phyloP scores from a whole-genome alignment of 2,888 invertebrate genomes.

The Digitonthophagus gazella region DNA sequence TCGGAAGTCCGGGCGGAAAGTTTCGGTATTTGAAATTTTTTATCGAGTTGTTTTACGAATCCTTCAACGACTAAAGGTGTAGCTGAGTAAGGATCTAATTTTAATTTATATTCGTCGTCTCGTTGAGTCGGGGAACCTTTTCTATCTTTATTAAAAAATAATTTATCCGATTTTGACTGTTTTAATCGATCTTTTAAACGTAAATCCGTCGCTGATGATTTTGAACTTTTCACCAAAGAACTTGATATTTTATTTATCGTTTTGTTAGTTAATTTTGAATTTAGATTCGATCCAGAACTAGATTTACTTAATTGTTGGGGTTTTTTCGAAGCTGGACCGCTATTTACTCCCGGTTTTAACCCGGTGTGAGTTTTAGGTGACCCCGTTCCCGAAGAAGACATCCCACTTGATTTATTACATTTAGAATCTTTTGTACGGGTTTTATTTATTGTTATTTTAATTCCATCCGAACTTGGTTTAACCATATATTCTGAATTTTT shows the following conservation, averaged over 20 bases:
- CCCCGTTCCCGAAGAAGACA: conserved; percentile 56
- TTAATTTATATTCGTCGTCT: conserved; percentile 62
- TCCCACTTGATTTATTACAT: conserved; percentile 52
- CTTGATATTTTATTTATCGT: conserved; percentile 36
- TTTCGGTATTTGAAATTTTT: conserved; percentile 87
- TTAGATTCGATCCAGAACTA: conserved; percentile 25
- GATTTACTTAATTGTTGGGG: conserved; percentile 56
- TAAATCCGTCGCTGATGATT: conserved; percentile 57
- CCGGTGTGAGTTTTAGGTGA: conserved; percentile 77
- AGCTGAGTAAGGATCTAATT: conserved; percentile 61
- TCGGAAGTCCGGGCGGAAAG: conserved; percentile 58
- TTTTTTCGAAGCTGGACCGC: conserved; percentile 84
- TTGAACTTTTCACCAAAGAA: conserved; percentile 49
- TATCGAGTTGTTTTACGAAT: conserved; percentile 74
- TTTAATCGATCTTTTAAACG: conserved; percentile 62
- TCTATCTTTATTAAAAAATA: conserved; percentile 62
- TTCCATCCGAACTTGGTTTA: conserved; percentile 83
- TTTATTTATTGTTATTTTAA: conserved; percentile 90
- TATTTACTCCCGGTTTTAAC: conserved; percentile 75
- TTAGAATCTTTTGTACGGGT: conserved; percentile 70
- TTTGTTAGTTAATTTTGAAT: conserved; percentile 42
- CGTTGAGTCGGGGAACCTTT: conserved; percentile 67
- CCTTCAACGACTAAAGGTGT: conserved; percentile 67
- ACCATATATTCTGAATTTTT: conserved; percentile 87
- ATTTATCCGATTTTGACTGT: conserved; percentile 63